Conservation (phyloP, 2,888 invertebrate species). For the Atrina japonica region DNA sequence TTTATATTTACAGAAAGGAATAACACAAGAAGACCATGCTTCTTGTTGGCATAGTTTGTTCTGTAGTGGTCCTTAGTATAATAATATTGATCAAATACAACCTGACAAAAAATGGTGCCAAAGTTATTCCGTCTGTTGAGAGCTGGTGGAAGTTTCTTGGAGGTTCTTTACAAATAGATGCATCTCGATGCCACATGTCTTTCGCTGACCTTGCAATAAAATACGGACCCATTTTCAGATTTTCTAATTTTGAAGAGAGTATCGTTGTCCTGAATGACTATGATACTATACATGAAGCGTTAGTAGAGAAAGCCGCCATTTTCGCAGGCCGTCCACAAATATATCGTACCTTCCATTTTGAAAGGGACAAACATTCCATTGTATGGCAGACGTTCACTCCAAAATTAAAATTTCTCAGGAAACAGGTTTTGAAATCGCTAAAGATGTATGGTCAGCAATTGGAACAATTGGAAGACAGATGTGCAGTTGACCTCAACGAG, state of each 20-base stretch:
- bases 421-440: conserved; percentile 59
- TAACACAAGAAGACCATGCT: too few species aligned
- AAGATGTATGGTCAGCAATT: conserved; percentile 64
- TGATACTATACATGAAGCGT: conserved; percentile 64
- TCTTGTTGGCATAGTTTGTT: too few species aligned
- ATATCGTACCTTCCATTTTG: conserved; percentile 60
- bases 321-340: conserved; percentile 72
- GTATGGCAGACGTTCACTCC: conserved; percentile 73
- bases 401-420: conserved; percentile 66
- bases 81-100: too few species aligned
- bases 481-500: conserved; percentile 55
- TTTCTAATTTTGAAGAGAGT: conserved; percentile 64
- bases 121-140: conserved; percentile 52
- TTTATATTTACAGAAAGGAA: too few species aligned
- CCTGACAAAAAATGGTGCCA: too few species aligned
- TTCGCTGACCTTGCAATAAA: conserved; percentile 60
- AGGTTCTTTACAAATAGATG: conserved; percentile 54
- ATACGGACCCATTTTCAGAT: conserved; percentile 68
- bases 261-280: conserved; percentile 71
- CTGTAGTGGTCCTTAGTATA: too few species aligned
- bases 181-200: conserved; percentile 59
- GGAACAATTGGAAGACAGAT: conserved; percentile 58
- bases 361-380: conserved; percentile 61
- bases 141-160: conserved; percentile 62
- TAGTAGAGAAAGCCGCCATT: conserved; percentile 62